Base-by-base conservation (phyloP, 2,113 vertebrate species). In the Colistium nudipinnis region DNA sequence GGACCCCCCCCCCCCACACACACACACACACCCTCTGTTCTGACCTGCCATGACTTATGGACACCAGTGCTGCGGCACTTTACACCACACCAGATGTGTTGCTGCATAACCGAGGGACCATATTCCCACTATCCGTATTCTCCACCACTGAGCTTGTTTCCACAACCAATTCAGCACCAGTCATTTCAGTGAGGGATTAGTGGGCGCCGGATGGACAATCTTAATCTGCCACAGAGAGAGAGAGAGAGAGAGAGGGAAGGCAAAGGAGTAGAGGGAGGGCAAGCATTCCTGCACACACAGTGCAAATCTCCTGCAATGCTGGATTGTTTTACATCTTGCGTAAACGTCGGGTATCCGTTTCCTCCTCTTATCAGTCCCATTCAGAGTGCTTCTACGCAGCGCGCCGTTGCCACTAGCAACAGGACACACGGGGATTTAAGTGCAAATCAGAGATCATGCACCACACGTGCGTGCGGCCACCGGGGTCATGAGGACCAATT, bases 351-450 rank as follows among this genome's bases (percentile, higher is more conserved):
- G 53, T 48, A 57, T 77, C 76, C 31, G 36, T 80, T 87, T 92
- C 84, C 90, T 83, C 74, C 62, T 59, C 70, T 79, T 85, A 92
- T 92, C 89, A 88, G 85, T 90, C 89, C 87, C 79, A 78, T 91
- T 86, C 84, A 79, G 91, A 90, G 87, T 84, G 52, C 63, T 87
- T 51, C 48, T 57, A 72, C 38, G 31, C 61, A 68, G 74, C 62
- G 69, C 45, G 65, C 87, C 87, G 93, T 94, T 94, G 90, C 92
- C 81, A 90, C 79, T 92, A 91, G 92, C 94, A 94, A 94, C 93
- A 90, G 83, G 88, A 85, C 83, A 90, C 81, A 86, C 48, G 3
- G 5, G 2, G 19, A 86, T 39, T 43, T 56, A 69, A 45, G 20
- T 43, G 25, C 24, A 69, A 59, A 78, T 69, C 38, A 66, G 43